phyloP scores from a whole-genome alignment of 1,140 invertebrate species.

The Bombus pyrosoma region DNA sequence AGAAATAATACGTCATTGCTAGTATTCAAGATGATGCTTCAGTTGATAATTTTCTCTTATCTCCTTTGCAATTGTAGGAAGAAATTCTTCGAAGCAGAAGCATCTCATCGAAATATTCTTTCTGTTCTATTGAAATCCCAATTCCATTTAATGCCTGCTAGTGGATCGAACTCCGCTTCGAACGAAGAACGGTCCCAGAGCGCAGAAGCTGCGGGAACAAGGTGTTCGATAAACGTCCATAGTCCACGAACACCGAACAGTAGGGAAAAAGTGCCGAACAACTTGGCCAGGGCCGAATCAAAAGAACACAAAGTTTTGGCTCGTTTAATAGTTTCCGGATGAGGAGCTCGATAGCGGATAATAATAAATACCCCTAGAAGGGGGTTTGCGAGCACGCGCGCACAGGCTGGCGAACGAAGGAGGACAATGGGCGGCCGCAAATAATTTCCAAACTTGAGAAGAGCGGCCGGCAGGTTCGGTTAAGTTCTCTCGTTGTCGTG shows the following conservation, averaged over 20 bases:
- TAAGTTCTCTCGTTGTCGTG: slow-evolving; percentile 60
- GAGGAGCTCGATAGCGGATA: slow-evolving; percentile 69
- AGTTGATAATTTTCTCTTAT: too few species aligned
- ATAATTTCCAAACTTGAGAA: slow-evolving; percentile 69
- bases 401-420: slow-evolving; percentile 22
- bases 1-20: too few species aligned
- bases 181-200: neutral
- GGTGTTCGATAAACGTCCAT: slow-evolving; percentile 24
- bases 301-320: slow-evolving; percentile 69
- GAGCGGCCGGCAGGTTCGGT: slow-evolving; percentile 56
- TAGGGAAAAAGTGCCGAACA: neutral
- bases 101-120: neutral
- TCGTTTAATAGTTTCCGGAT: slow-evolving; percentile 60
- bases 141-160: neutral
- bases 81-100: neutral
- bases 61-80: too few species aligned
- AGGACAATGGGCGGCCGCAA: slow-evolving; percentile 65
- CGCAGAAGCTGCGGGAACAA: neutral
- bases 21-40: too few species aligned
- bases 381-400: neutral
- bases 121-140: neutral
- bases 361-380: slow-evolving; percentile 73
- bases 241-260: neutral
- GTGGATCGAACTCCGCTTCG: neutral
- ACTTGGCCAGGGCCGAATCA: slow-evolving; percentile 25